Evolutionary conservation across 2,888 invertebrate genomes (phyloP).

Genomic region (Cephus rjabovi): DNA sequence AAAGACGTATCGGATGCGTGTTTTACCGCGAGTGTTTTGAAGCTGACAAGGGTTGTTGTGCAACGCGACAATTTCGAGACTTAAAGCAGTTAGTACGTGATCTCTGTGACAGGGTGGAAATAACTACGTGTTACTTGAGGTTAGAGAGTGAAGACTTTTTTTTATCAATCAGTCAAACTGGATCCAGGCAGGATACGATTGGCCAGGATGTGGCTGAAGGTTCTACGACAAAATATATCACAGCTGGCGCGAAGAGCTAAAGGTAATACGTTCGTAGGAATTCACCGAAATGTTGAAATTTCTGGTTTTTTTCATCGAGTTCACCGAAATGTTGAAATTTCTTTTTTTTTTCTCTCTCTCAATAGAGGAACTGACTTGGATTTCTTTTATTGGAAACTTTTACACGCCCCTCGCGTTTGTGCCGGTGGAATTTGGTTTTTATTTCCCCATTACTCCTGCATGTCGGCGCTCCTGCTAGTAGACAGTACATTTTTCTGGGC

Average conservation of each 20-base stretch:
- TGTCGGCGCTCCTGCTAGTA: neutral
- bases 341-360: neutral
- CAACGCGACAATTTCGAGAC: neutral
- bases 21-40: neutral
- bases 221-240: slow-evolving; percentile 59
- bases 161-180: neutral
- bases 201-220: slow-evolving; percentile 59
- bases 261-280: slow-evolving; percentile 41
- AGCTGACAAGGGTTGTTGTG: neutral
- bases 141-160: neutral
- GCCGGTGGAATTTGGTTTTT: neutral
- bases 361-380: neutral
- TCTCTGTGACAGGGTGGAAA: neutral
- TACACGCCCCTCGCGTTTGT: neutral
- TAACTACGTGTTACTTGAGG: neutral
- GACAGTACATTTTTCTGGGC: neutral
- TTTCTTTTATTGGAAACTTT: neutral
- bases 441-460: neutral
- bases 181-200: neutral
- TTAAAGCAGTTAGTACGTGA: neutral
- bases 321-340: too few relatives aligned
- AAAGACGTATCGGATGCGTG: neutral
- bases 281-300: neutral
- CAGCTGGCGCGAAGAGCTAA: slow-evolving; percentile 58
- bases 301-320: neutral